Evolutionary conservation across 2,888 invertebrate genomes (phyloP).

Genomic region (Unio pictorum): DNA sequence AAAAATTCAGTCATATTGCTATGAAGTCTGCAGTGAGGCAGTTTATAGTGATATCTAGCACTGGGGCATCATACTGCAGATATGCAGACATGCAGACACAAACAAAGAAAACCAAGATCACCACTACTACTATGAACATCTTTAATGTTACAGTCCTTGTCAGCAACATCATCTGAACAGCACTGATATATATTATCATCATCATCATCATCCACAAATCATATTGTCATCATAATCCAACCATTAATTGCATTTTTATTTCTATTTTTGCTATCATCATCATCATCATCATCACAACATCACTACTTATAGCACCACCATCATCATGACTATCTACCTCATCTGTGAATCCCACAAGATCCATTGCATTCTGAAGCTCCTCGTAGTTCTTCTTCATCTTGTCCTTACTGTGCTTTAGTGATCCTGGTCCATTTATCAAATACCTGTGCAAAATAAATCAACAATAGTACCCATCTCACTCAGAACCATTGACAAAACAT

Average conservation of each 20-base stretch:
- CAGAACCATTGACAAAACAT: no score
- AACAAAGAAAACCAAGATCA: no score
- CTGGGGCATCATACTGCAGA: no score
- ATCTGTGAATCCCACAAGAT: conserved; percentile 69
- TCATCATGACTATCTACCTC: conserved; percentile 39
- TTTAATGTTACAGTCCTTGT: no score
- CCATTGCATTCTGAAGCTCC: conserved; percentile 64
- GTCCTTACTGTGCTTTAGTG: conserved; percentile 32
- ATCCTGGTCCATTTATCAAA: conserved; percentile 44
- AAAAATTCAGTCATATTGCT: no score
- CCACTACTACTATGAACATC: no score
- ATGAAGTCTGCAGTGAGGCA: no score
- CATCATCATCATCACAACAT: neutral
- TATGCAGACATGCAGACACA: no score
- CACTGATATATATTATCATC: no score
- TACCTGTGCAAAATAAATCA: conserved; percentile 40
- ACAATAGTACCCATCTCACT: no score
- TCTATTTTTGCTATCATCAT: conserved; percentile 1
- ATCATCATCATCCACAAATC: conserved; percentile 2
- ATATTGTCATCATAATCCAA: neutral
- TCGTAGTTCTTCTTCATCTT: conserved; percentile 51
- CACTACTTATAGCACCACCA: conserved; percentile 5
- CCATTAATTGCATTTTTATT: conserved; percentile 1
- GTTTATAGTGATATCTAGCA: no score
- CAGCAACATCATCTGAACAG: no score